Percentiles rank a stretch among this genome's conserved stretches.
These are phyloP conservation scores for Platycheirus rosarum DNA, from an alignment of 2,888 invertebrate genomes.

Conservation along the genomic window DNA sequence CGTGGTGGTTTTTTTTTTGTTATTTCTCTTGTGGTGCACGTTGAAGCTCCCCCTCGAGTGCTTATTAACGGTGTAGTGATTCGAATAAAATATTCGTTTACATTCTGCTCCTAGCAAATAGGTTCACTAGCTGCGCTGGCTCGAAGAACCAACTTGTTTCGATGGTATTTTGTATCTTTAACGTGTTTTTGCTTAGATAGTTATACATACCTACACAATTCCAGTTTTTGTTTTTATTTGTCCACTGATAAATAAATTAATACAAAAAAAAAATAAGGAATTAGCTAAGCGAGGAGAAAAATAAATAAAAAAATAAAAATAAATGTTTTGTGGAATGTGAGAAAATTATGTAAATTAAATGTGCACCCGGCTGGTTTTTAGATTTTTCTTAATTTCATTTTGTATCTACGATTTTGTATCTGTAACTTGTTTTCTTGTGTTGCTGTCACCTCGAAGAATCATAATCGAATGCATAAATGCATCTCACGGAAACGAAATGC, in stretches of 20 bases:
- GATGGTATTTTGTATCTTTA: constrained; percentile 46
- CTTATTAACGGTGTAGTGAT: constrained; percentile 72
- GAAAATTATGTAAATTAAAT: constrained; percentile 72
- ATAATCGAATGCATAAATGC: constrained; percentile 56
- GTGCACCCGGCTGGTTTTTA: constrained; percentile 62
- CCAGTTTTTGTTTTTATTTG: constrained; percentile 59
- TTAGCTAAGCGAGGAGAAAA: constrained; percentile 23
- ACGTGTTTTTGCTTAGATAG: constrained; percentile 66
- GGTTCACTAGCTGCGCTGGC: constrained; percentile 40
- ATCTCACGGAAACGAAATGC: constrained; percentile 44
- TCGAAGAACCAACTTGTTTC: constrained; percentile 70
- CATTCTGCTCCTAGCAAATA: constrained; percentile 57
- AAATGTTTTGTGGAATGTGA: constrained; percentile 58
- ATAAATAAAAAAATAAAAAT: constrained; percentile 22
- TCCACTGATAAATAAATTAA: constrained; percentile 57
- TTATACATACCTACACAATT: constrained; percentile 57
- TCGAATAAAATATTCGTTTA: constrained; percentile 58
- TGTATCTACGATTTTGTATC: constrained; percentile 24
- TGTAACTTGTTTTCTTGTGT: constrained; percentile 43
- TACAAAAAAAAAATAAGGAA: constrained; percentile 36
- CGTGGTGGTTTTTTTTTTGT: constrained; percentile 41
- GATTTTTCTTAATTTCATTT: constrained; percentile 19
- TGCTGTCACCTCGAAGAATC: constrained; percentile 25
- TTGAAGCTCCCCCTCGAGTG: constrained; percentile 59
- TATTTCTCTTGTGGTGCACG: constrained; percentile 53